phyloP scores from a whole-genome alignment of 2,888 invertebrate genomes.

The Heliconius erato region DNA sequence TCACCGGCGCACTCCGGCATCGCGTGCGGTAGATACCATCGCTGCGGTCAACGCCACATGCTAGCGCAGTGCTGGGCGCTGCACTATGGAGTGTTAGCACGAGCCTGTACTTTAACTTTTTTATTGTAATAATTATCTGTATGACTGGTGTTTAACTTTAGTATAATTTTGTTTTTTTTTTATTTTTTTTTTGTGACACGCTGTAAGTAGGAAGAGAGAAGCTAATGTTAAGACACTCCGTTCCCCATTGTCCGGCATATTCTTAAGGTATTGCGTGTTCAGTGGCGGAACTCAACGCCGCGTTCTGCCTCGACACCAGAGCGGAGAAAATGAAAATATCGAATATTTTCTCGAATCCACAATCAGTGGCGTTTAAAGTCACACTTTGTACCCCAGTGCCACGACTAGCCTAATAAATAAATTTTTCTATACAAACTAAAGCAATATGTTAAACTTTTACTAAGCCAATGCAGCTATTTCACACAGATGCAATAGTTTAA shows the following conservation, averaged over 20 bases:
- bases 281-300: no score
- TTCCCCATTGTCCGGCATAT: no score
- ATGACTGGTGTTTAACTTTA: conserved; percentile 16
- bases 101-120: conserved; percentile 19
- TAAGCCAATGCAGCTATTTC: neutral
- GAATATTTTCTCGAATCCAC: no score
- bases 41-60: conserved; percentile 55
- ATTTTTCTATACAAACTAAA: neutral
- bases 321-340: no score
- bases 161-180: neutral
- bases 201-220: no score
- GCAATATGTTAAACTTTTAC: neutral
- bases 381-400: no score
- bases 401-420: no score
- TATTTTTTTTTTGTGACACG: no score
- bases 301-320: no score
- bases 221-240: no score
- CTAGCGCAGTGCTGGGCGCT: conserved; percentile 36
- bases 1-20: conserved; percentile 54
- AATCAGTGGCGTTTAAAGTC: no score
- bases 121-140: conserved; percentile 26
- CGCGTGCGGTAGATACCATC: conserved; percentile 64
- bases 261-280: no score
- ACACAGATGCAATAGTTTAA: neutral
- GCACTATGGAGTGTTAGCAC: conserved; percentile 40